Base-by-base conservation (phyloP, 1,140 invertebrate species). In the Trichonephila inaurata region DNA sequence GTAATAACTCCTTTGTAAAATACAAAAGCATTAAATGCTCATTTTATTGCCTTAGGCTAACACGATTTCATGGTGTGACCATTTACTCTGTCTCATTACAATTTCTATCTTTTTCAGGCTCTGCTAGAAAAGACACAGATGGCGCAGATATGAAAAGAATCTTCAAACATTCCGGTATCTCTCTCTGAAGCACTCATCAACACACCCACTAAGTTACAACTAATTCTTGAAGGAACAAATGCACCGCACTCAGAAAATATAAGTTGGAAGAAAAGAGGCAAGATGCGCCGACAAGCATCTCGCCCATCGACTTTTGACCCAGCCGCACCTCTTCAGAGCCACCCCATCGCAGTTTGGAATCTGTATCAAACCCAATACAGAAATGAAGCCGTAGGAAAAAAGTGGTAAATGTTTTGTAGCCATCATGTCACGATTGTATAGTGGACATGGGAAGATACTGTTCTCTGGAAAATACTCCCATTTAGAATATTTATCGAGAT, bases 161-260 rank as follows among this genome's bases (percentile, higher is more conserved):
- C 19, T 21, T 33, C 10, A 89, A 89, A 44, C 21, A 89, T 66
- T 72, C 87, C 58, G 19, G 28, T 60, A 33, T 87, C n/a, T 28
- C n/a, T 28, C 3, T 40, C 86, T 10, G n/a, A 61, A 24, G 58
- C 28, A 61, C 58, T 33, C 69, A 44, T 28, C 88, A 91, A 64
- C 90, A 92, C 90, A 92, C 90, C 90, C 82, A 85, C 90, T 0
- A 14, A 92, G 82, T 85, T 66, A 85, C 77, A 62, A 60, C 62
- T 64, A 87, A 62, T 87, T 64, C 62, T 58, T 12, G 16, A n/a
- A 14, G 69, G 69, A 77, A 77, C 69, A 77, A 89, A 60, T 33
- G 21, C 12, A 82, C 33, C 58, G 14, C 58, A 16, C 69, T 33
- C 28, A 6, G 14, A 19, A 77, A 77, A 77, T 77, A 28, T 33